Evolutionary conservation across 2,888 invertebrate genomes (phyloP).

Genomic region (Cacoxenus indagator): DNA sequence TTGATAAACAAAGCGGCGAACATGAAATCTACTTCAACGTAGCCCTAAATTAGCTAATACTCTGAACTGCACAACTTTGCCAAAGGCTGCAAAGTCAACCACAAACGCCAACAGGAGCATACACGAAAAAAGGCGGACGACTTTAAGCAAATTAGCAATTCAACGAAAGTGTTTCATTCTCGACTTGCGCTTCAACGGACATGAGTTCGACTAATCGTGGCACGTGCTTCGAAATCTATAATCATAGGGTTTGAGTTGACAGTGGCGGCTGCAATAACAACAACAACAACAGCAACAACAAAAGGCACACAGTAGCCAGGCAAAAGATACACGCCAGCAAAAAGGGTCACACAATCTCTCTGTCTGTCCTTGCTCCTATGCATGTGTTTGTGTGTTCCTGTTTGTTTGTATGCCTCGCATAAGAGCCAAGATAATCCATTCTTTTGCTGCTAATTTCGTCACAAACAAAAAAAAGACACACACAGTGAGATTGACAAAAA

Average conservation of each 20-base stretch:
- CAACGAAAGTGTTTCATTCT: conserved; percentile 44
- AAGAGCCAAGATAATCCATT: conserved; percentile 55
- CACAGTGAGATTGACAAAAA: background rate
- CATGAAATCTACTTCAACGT: too few relatives aligned
- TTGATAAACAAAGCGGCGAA: too few relatives aligned
- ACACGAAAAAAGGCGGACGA: conserved; percentile 19
- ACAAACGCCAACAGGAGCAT: background rate
- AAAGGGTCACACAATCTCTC: conserved; percentile 34
- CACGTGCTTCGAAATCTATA: conserved; percentile 59
- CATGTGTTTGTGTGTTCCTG: background rate
- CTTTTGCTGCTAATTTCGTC: conserved; percentile 63
- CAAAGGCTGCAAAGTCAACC: background rate
- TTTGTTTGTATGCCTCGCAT: background rate
- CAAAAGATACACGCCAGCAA: conserved; percentile 22
- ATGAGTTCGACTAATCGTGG: conserved; percentile 58
- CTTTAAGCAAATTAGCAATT: conserved; percentile 59
- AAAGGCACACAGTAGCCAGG: background rate
- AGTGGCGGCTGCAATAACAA: conserved; percentile 19
- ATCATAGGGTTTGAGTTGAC: conserved; percentile 47
- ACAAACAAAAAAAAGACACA: background rate
- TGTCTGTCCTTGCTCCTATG: too few relatives aligned
- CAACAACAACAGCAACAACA: conserved; percentile 25
- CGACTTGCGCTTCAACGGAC: conserved; percentile 52
- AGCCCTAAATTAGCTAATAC: too few relatives aligned
- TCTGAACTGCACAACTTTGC: background rate